Conservation (phyloP, 2,797 vertebrate genomes). For the Sphenodon punctatus region DNA sequence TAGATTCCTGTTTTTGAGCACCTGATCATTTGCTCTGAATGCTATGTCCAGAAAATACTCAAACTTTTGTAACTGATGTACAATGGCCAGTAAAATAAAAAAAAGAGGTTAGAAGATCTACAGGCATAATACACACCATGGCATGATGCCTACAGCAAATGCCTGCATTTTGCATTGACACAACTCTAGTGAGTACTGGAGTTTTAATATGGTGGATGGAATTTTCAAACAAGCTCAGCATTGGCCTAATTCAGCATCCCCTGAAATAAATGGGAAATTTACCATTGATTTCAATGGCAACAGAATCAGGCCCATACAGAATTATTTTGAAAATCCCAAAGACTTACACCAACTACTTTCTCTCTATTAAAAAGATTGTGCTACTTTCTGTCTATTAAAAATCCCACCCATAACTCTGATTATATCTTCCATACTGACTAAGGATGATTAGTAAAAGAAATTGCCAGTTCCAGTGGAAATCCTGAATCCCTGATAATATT, state of each 20-base stretch:
- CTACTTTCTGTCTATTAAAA: too few relatives aligned
- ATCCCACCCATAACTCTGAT: too few relatives aligned
- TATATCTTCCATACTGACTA: too few relatives aligned
- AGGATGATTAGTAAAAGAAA: too few relatives aligned
- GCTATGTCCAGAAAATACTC: neutral
- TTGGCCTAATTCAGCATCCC: neutral
- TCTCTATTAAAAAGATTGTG: too few relatives aligned
- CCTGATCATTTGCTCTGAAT: neutral
- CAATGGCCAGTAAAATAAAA: neutral
- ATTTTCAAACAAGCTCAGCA: neutral
- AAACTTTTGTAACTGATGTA: neutral
- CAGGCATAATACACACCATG: neutral
- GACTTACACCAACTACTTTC: too few relatives aligned
- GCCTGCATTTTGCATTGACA: neutral
- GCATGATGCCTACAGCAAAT: rapidly evolving
- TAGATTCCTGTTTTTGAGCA: neutral
- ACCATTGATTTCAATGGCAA: too few relatives aligned
- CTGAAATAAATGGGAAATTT: neutral
- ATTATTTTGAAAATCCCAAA: neutral
- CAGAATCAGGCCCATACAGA: too few relatives aligned
- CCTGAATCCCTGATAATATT: too few relatives aligned
- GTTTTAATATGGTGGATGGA: neutral
- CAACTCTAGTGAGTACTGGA: neutral
- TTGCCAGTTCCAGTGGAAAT: too few relatives aligned
- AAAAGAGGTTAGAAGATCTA: neutral